Conservation (phyloP, 2,797 vertebrate species). For the Tolypeutes matacus region DNA sequence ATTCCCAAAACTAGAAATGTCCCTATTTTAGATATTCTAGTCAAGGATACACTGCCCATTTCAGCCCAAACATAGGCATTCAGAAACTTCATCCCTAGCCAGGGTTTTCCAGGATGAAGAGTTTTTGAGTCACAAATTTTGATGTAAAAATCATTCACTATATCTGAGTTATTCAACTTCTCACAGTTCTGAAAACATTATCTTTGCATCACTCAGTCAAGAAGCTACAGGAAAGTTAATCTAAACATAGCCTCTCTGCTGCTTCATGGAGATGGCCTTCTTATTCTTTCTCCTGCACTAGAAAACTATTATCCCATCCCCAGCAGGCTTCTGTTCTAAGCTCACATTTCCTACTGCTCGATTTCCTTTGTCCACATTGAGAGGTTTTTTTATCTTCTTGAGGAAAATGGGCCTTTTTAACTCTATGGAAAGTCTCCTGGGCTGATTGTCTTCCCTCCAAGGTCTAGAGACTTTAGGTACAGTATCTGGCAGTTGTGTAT, state of each 20-base stretch:
- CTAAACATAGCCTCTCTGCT: not conserved
- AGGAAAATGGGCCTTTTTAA: conserved; percentile 1
- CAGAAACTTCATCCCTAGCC: not conserved
- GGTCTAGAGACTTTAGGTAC: not conserved
- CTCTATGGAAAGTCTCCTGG: not conserved
- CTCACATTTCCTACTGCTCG: not conserved
- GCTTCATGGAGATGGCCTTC: not conserved
- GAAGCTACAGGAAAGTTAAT: not conserved
- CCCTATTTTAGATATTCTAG: not conserved
- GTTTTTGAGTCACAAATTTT: not conserved
- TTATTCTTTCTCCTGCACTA: not conserved
- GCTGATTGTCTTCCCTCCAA: not conserved
- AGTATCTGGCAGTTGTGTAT: not conserved
- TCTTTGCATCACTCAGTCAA: not conserved
- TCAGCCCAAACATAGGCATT: not conserved
- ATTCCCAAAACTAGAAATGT: not conserved
- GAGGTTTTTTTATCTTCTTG: not conserved
- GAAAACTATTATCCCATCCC: not conserved
- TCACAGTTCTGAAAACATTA: not conserved
- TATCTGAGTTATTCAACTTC: conserved; percentile 9
- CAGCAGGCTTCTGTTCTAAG: not conserved
- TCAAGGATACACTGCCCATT: not conserved
- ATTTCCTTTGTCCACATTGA: not conserved
- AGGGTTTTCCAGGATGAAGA: not conserved
- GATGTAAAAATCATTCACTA: not conserved